Evolutionary conservation across 2,113 vertebrate species (phyloP).

Genomic region (Cygnus buccinator): DNA sequence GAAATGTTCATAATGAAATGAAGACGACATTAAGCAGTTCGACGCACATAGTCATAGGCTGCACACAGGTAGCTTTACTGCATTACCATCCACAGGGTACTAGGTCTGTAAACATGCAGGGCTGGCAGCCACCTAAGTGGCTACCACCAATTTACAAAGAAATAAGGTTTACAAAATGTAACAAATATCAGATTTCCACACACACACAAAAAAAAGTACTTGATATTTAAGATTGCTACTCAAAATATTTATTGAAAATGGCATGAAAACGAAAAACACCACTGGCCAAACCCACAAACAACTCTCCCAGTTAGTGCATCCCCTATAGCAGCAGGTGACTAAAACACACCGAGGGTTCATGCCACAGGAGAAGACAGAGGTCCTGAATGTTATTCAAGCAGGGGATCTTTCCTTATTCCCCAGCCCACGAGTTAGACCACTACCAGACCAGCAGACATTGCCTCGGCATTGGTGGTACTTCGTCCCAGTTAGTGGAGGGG

Average conservation of each 20-base stretch:
- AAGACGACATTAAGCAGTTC: not conserved
- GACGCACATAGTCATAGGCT: not conserved
- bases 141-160: not conserved
- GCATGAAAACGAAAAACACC: not conserved
- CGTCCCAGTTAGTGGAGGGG: not conserved
- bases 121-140: not conserved
- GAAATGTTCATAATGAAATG: not conserved
- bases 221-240: not conserved
- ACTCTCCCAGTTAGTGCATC: not conserved
- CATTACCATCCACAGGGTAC: not conserved
- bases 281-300: not conserved
- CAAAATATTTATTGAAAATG: not conserved
- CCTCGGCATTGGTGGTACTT: not conserved
- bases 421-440: not conserved
- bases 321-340: not conserved
- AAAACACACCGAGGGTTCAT: not conserved
- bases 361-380: not conserved
- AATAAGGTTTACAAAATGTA: not conserved
- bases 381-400: not conserved
- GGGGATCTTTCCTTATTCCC: not conserved
- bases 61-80: not conserved
- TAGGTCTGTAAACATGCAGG: fast-evolving
- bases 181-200: not conserved
- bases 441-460: not conserved
- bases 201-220: not conserved